Base-by-base conservation (phyloP, 1,140 invertebrate genomes). In the Tribolium madens region DNA sequence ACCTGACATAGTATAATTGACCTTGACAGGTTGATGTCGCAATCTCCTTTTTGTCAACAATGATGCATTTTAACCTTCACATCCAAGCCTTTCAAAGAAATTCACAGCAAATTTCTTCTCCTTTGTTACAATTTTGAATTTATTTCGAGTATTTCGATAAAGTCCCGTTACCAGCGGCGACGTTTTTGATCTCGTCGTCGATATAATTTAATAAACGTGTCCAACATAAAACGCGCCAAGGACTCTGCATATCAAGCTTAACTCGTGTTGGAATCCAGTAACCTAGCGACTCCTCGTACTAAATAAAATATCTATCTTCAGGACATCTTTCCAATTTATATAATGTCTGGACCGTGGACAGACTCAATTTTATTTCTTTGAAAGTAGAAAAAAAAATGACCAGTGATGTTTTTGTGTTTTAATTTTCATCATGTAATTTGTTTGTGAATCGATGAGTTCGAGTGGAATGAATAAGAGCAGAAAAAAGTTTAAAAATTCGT, bases 241-340 rank as follows among this genome's bases (percentile, higher is more conserved):
- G 53, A 60, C 26, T 7, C 18, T 64, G 57, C 57, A 64, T 64
- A 64, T 64, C 57, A 64, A 64, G 57, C 57, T 64, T 64, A 64
- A 64, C 21, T 26, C 26, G 57, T 64, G 57, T 36, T 64, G 57
- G 57, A 64, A 64, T 64, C 57, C 26, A 31, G 57, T 64, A 64
- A 36, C 57, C 57, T 64, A 64, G 57, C 57, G 57, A 64, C 57
- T 33, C 57, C 57, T 64, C 57, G 3, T 12, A 12, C 26, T 64
- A 64, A 64, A 64, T 33, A 64, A 33, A 64, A 64, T 33, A 64
- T 64, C 57, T 64, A 12, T 64, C 57, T 64, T 64, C 21, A 14
- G 57, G 57, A 31, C 57, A 64, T 64, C 18, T 52, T 71, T 71
- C 69, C 69, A 71, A 71, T 71, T 71, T 15, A 71, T 71, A 71